Conservation (phyloP, 1,140 invertebrate species). For the Diachasma alloeum region DNA sequence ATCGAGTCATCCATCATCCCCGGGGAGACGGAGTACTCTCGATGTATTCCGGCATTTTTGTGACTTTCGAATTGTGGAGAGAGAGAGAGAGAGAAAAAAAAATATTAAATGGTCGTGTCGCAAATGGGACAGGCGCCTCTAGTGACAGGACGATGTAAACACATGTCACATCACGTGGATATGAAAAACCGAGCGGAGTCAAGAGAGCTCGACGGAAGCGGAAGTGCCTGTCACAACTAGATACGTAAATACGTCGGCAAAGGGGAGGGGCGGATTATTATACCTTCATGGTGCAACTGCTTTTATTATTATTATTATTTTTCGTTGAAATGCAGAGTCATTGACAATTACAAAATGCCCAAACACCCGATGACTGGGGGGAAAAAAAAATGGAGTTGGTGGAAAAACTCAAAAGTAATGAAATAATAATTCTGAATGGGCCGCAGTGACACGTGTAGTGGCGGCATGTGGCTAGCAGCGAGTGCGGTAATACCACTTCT, state of each 20-base stretch:
- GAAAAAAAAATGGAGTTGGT: not conserved
- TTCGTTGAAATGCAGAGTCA: constrained; percentile 3
- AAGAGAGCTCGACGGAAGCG: constrained; percentile 51
- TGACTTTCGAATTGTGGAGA: not conserved
- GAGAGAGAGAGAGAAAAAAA: not conserved
- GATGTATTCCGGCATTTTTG: not conserved
- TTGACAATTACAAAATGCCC: constrained; percentile 13
- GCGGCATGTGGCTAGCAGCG: constrained; percentile 57
- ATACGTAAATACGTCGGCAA: constrained; percentile 54
- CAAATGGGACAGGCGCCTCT: constrained; percentile 9
- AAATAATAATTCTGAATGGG: not conserved
- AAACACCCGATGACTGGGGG: not conserved
- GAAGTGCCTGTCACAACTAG: constrained; percentile 63
- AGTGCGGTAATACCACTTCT: constrained; percentile 18
- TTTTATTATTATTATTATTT: not conserved
- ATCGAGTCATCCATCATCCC: not conserved
- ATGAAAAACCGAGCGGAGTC: constrained; percentile 18
- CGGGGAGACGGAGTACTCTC: not conserved
- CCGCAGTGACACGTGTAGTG: not conserved
- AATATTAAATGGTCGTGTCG: not conserved
- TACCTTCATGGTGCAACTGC: constrained; percentile 29
- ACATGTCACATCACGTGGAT: constrained; percentile 9
- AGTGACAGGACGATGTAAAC: constrained; percentile 26
- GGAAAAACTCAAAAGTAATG: not conserved
- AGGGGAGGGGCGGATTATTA: constrained; percentile 41